Percentiles rank a stretch among this genome's conserved stretches.
phyloP scores from a whole-genome alignment of 2,113 vertebrate genomes.

The Haplochromis vanheusdeni region DNA sequence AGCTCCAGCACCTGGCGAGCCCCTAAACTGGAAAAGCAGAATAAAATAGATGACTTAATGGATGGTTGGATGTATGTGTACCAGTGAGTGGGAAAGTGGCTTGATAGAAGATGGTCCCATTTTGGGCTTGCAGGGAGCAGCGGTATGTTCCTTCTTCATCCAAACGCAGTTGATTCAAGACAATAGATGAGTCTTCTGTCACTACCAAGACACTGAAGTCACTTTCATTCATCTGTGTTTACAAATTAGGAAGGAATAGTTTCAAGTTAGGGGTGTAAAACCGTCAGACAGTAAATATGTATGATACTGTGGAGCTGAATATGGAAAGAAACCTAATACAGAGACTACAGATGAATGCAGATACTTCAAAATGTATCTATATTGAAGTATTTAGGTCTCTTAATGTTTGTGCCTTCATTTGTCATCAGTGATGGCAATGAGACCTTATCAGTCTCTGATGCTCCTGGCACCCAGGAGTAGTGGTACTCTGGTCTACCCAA shows the following conservation, averaged over 20 bases:
- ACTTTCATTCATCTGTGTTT: constrained; percentile 14
- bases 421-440: background rate
- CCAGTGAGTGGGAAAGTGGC: constrained; percentile 51
- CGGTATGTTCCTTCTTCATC: constrained; percentile 60
- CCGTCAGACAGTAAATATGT: background rate
- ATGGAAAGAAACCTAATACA: background rate
- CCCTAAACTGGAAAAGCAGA: background rate
- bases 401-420: background rate
- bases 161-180: constrained; percentile 65
- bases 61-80: background rate
- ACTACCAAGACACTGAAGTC: constrained; percentile 53
- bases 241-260: background rate
- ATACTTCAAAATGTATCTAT: background rate
- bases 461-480: constrained; percentile 47
- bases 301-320: background rate
- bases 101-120: constrained; percentile 40
- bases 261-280: background rate
- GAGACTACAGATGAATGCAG: background rate
- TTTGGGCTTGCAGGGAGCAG: constrained; percentile 52
- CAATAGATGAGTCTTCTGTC: constrained; percentile 54
- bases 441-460: constrained; percentile 31
- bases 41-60: background rate
- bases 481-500: constrained; percentile 51
- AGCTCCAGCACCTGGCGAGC: too few species aligned
- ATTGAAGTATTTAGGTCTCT: background rate